phyloP scores from a whole-genome alignment of 1,140 invertebrate genomes.

The Papilio glaucus region DNA sequence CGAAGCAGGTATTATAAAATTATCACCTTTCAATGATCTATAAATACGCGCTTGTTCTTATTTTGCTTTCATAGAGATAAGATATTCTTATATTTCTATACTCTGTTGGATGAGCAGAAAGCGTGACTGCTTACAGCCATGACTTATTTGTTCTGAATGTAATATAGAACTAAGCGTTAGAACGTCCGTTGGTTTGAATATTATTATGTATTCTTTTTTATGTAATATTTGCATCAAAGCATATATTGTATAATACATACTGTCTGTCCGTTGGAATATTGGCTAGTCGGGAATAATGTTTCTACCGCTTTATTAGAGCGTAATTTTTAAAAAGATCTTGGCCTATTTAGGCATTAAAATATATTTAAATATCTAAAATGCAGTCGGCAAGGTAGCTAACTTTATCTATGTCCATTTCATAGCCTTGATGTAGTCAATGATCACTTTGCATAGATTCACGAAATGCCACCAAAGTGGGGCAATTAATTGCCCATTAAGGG shows the following conservation, averaged over 20 bases:
- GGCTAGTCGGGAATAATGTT: too few species aligned
- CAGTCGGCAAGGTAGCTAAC: neutral
- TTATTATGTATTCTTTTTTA: neutral
- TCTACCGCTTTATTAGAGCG: too few species aligned
- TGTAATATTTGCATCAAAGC: neutral
- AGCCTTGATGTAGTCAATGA: neutral
- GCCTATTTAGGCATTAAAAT: neutral
- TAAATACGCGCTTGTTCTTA: neutral
- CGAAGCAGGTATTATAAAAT: neutral
- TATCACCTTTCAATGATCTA: neutral
- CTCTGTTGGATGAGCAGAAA: constrained; percentile 21
- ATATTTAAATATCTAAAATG: neutral
- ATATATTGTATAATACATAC: too few species aligned
- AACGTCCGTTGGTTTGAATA: neutral
- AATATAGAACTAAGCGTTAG: neutral
- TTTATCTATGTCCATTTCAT: neutral
- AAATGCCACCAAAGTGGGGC: neutral
- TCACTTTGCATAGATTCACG: neutral
- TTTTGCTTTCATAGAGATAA: constrained; percentile 11
- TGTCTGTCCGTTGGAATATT: too few species aligned
- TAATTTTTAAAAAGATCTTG: too few species aligned
- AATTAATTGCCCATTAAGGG: neutral
- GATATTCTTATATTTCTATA: constrained; percentile 21
- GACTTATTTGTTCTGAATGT: neutral
- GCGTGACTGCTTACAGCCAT: constrained; percentile 24